Evolutionary conservation across 2,797 vertebrate species (phyloP).

Genomic region (Cynodonichthys magdalenae): DNA sequence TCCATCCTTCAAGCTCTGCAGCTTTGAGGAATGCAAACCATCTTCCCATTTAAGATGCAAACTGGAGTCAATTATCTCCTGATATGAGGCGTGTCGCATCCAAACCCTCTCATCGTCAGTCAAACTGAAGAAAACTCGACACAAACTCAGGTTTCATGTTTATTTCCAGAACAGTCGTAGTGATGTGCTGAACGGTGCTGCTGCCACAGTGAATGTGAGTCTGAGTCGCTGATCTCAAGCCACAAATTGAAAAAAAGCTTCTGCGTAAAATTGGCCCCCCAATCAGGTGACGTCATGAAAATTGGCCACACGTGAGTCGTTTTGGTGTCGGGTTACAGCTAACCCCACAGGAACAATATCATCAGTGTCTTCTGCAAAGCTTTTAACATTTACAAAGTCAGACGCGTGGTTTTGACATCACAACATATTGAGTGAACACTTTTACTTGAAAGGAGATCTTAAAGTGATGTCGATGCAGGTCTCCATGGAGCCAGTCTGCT

Average conservation of each 20-base stretch:
- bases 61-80: neutral
- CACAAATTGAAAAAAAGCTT: constrained; percentile 19
- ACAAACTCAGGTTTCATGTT: constrained; percentile 27
- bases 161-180: constrained; percentile 61
- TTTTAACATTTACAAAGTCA: constrained; percentile 31
- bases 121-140: constrained; percentile 42
- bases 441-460: neutral
- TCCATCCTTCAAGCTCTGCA: constrained; percentile 3
- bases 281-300: constrained; percentile 7
- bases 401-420: constrained; percentile 32
- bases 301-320: constrained; percentile 19
- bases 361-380: constrained; percentile 25
- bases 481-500: constrained; percentile 2
- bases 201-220: constrained; percentile 17
- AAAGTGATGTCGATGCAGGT: constrained; percentile 18
- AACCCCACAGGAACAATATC: constrained; percentile 31
- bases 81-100: too few species aligned
- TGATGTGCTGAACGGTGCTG: constrained; percentile 32
- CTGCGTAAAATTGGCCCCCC: constrained; percentile 9
- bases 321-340: constrained; percentile 17
- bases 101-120: constrained; percentile 4
- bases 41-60: constrained; percentile 9
- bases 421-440: constrained; percentile 19
- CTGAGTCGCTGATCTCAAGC: constrained; percentile 19
- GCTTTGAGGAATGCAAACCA: constrained; percentile 12